A percentile compares a stretch with the other conserved stretches of the same genome.
Evolutionary conservation across 2,113 vertebrate genomes (phyloP).

Genomic region (Microtus richardsoni): DNA sequence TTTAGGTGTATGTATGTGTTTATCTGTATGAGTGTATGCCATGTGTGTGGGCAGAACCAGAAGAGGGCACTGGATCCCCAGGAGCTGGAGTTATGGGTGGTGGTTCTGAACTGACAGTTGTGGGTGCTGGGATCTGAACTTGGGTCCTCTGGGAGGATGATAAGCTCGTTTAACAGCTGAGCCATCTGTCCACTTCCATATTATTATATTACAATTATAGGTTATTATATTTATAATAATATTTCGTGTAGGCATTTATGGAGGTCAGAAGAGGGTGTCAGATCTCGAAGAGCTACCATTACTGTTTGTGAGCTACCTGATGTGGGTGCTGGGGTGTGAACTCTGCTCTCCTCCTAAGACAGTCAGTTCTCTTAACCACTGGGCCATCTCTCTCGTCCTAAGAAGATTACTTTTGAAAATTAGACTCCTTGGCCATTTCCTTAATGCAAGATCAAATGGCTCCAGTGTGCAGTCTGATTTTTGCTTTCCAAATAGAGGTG

Average conservation of each 20-base stretch:
- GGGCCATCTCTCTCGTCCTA: neutral
- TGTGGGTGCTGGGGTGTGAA: neutral
- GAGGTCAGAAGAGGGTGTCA: no score
- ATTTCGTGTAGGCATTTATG: neutral
- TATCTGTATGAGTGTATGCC: neutral
- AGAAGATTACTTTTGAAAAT: slow-evolving; percentile 36
- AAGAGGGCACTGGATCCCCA: neutral
- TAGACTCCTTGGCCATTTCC: neutral
- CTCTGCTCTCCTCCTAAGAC: neutral
- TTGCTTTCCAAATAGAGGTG: neutral
- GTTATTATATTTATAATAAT: neutral
- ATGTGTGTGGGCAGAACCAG: neutral
- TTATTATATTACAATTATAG: neutral
- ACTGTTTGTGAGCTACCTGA: neutral
- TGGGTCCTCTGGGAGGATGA: neutral
- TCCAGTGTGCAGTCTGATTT: neutral
- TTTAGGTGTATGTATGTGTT: neutral
- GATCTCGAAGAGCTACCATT: neutral
- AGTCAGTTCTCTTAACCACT: neutral
- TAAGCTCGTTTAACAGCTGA: no score
- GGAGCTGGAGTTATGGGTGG: neutral
- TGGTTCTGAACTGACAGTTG: neutral
- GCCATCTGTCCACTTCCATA: no score
- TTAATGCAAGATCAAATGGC: neutral
- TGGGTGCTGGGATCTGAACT: neutral